phyloP scores from a whole-genome alignment of 2,113 vertebrate species.

The Suricata suricatta region DNA sequence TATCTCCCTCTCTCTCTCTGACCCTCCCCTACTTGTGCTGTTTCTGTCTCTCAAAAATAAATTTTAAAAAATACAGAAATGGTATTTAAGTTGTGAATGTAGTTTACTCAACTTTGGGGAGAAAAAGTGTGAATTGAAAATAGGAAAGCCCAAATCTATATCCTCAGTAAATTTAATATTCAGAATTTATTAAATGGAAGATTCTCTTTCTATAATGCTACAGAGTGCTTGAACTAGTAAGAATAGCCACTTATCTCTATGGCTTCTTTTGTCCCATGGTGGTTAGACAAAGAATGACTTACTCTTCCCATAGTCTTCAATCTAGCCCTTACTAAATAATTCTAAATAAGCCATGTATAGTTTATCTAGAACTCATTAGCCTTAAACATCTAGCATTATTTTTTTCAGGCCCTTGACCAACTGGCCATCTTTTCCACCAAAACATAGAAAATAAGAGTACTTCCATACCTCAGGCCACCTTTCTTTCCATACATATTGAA shows the following conservation, averaged over 20 bases:
- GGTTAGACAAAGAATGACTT: neutral
- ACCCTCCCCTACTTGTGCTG: too few relatives aligned
- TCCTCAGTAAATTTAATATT: neutral
- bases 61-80: neutral
- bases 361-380: neutral
- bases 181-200: neutral
- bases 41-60: too few relatives aligned
- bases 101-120: neutral
- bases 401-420: neutral
- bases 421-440: neutral
- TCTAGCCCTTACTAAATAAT: neutral
- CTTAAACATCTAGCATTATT: neutral
- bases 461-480: neutral
- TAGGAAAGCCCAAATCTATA: neutral
- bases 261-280: neutral
- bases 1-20: too few relatives aligned
- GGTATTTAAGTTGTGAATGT: neutral
- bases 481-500: neutral
- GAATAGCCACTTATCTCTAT: neutral
- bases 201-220: neutral
- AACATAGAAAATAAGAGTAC: neutral
- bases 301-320: neutral
- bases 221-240: neutral
- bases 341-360: neutral
- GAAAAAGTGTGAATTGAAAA: neutral